Evolutionary conservation across 2,888 invertebrate species (phyloP).

Genomic region (Chaetoderma sp.): DNA sequence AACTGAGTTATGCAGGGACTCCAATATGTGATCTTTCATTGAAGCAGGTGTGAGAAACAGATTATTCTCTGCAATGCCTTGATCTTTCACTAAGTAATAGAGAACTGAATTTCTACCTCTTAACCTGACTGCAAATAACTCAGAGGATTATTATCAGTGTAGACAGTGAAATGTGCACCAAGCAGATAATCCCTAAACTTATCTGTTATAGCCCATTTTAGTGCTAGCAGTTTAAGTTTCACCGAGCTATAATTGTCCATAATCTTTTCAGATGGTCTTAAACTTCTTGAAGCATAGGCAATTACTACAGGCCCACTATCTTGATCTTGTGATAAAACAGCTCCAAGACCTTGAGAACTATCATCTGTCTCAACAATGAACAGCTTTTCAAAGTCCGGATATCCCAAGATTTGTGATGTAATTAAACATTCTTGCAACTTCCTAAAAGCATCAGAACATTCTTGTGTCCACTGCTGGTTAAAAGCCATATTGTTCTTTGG

Average conservation of each 20-base stretch:
- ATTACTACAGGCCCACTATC: slow-evolving; percentile 23
- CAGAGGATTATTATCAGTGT: slow-evolving; percentile 32
- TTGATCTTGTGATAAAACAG: slow-evolving; percentile 37
- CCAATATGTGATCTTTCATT: too few species aligned
- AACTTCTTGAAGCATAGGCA: slow-evolving; percentile 34
- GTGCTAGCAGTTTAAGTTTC: slow-evolving; percentile 37
- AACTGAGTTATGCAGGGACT: too few species aligned
- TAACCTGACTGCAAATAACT: slow-evolving; percentile 26
- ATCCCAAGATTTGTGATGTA: slow-evolving; percentile 35
- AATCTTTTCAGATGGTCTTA: slow-evolving; percentile 32
- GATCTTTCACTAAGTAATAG: too few species aligned
- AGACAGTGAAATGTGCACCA: slow-evolving; percentile 26
- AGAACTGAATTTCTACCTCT: too few species aligned
- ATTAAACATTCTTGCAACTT: slow-evolving; percentile 24
- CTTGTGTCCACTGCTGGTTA: slow-evolving; percentile 15
- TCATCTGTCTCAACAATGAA: slow-evolving; percentile 40
- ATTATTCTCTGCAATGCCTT: too few species aligned
- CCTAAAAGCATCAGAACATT: slow-evolving; percentile 26
- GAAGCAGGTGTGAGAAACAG: too few species aligned
- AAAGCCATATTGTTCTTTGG: background rate
- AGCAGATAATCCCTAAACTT: slow-evolving; percentile 32
- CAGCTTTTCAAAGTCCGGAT: slow-evolving; percentile 32
- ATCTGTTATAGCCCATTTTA: slow-evolving; percentile 40
- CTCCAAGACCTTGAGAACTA: slow-evolving; percentile 33
- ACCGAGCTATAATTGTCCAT: slow-evolving; percentile 34